Conservation (phyloP, 1,140 invertebrate species). For the Aplysia californica region DNA sequence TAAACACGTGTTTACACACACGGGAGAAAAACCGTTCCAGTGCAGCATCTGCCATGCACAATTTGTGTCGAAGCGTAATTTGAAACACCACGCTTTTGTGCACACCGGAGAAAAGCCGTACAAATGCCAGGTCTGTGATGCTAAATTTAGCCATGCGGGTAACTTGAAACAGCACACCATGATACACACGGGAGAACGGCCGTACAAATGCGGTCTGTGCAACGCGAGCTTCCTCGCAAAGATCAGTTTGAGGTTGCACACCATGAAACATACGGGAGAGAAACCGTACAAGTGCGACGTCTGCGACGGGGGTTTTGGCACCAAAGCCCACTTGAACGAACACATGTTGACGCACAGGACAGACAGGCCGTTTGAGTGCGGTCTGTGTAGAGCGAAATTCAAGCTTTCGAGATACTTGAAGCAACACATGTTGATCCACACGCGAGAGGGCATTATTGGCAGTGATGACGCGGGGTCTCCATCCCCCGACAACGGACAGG, state of each 20-base stretch:
- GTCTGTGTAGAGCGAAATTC: not conserved
- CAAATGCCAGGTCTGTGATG: not conserved
- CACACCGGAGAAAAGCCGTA: not conserved
- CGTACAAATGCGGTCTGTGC: not conserved
- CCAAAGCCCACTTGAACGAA: not conserved
- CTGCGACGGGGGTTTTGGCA: not conserved
- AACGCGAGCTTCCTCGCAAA: not conserved
- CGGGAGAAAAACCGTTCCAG: not conserved
- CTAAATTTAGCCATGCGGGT: not conserved
- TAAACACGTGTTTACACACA: no score
- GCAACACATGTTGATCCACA: not conserved
- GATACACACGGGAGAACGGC: constrained; percentile 5
- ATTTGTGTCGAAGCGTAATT: not conserved
- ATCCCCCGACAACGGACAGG: no score
- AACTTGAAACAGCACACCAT: not conserved
- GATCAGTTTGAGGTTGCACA: not conserved
- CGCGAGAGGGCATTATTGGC: no score
- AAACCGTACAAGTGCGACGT: not conserved
- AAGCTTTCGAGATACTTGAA: not conserved
- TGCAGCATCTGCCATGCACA: not conserved
- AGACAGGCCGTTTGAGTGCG: not conserved
- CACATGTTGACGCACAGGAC: not conserved
- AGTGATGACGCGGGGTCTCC: no score
- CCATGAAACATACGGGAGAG: not conserved
- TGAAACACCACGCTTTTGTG: not conserved